Evolutionary conservation across 2,797 vertebrate genomes (phyloP), one percentile per base, ranked within the genome.

Genomic region (Pipistrellus pipistrellus): DNA sequence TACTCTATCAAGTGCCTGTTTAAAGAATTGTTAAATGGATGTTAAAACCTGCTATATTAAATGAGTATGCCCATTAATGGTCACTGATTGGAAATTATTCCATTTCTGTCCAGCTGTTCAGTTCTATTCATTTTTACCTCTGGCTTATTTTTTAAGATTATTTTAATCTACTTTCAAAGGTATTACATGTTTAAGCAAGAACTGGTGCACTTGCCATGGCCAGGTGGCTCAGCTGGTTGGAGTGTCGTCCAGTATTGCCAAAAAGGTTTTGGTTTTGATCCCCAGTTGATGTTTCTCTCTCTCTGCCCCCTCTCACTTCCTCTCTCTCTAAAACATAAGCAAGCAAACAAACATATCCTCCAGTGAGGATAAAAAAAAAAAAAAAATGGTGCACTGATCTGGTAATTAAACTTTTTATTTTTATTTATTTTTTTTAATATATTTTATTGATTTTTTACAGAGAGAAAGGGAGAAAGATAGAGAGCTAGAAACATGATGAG

Each of bases 1-100:
- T 96, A 97, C 94, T 96, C 95, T 97, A 97, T 97, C 94, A 97
- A 97, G 97, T 98, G 97, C 96, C 98, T 98, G 77, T 97, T 97
- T 96, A 35, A 88, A 95, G 89, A 96, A 72, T 90, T 96, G 95
- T 96, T 88, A 53, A 96, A 94, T 96, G 86, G 23, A 87, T 96
- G 94, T 96, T 53, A 0, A 2, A 38, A 86, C 83, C 84, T 96
- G 46, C 75, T 95, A 83, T 91, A 9, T 91, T 86, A 68, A 80
- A 91, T 71, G 82, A 97, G 75, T 25, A 35, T 95, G 96, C 95
- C 95, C 96, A 48, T 90, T 94, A 86, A 94, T 62, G 30, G 35
- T 46, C 88, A 86, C 66, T 96, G 96, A 83, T 71, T 75, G 73
- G 46, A 97, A 93, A 38, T 92, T 44, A 91, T 38, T 88, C 72